A percentile compares a stretch with the other conserved stretches of the same genome.
phyloP scores from a whole-genome alignment of 1,140 invertebrate genomes.

The Ips typographus region DNA sequence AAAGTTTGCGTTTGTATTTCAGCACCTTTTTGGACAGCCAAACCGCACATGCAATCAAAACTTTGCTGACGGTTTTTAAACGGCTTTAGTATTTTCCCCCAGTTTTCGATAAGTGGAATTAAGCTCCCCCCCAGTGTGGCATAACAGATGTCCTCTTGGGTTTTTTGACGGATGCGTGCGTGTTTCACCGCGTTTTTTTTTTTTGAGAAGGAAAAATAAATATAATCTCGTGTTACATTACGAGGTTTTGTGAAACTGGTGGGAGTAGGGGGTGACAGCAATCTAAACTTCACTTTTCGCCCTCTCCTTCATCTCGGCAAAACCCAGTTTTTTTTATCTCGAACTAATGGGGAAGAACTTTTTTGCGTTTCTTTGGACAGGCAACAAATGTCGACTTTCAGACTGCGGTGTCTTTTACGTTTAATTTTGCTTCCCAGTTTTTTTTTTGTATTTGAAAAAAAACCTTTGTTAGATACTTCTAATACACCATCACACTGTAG shows the following conservation, averaged over 20 bases:
- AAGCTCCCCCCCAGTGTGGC: too few species aligned
- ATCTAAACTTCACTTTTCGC: background rate
- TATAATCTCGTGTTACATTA: background rate
- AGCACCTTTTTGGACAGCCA: too few species aligned
- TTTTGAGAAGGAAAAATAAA: background rate
- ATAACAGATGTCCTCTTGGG: too few species aligned
- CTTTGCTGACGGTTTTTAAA: background rate
- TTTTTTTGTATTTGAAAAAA: background rate
- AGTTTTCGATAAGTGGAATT: too few species aligned
- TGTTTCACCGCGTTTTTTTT: too few species aligned
- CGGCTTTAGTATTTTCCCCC: too few species aligned
- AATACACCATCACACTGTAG: too few species aligned
- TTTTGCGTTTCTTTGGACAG: slow-evolving; percentile 4
- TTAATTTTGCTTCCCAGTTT: background rate
- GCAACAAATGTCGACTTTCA: slow-evolving; percentile 13
- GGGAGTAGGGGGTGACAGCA: background rate
- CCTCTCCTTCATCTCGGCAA: background rate
- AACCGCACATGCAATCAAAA: slow-evolving; percentile 15
- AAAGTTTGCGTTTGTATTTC: too few species aligned
- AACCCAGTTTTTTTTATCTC: background rate
- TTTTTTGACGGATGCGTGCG: too few species aligned
- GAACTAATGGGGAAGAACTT: slow-evolving; percentile 12
- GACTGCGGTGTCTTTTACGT: slow-evolving; percentile 13
- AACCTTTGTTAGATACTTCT: background rate
- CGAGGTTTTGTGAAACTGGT: background rate